Conservation (phyloP, 2,888 invertebrate genomes). For the Camponotus fellah region DNA sequence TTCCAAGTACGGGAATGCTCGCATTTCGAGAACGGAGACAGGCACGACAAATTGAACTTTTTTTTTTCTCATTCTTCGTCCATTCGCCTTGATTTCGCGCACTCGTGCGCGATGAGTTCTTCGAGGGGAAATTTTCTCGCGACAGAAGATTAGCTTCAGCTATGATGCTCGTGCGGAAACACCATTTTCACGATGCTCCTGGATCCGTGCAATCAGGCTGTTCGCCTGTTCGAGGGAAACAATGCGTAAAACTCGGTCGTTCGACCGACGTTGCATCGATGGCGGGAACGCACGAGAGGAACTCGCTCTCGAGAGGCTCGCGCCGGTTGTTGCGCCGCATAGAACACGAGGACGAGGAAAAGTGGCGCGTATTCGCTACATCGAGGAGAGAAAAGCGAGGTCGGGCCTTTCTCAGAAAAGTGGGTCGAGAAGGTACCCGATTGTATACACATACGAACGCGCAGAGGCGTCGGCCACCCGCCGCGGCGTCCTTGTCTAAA, state of each 20-base stretch:
- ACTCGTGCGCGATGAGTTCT: not conserved
- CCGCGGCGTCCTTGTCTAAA: slow-evolving; percentile 41
- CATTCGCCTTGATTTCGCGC: not conserved
- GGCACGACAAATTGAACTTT: slow-evolving; percentile 19
- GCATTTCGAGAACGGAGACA: slow-evolving; percentile 2
- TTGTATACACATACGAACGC: slow-evolving; percentile 54
- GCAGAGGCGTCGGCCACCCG: slow-evolving; percentile 52
- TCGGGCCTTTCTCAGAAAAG: slow-evolving; percentile 82
- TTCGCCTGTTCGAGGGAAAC: slow-evolving; percentile 10
- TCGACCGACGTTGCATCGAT: slow-evolving; percentile 14
- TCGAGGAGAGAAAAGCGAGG: slow-evolving; percentile 80
- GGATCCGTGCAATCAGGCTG: not conserved
- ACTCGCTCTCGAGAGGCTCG: not conserved
- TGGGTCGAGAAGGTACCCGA: slow-evolving; percentile 76
- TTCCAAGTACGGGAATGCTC: slow-evolving; percentile 11
- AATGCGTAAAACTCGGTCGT: slow-evolving; percentile 5
- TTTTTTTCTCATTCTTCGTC: not conserved
- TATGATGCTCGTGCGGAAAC: not conserved
- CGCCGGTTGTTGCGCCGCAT: slow-evolving; percentile 60
- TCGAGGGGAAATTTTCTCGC: not conserved
- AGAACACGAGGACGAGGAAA: slow-evolving; percentile 75
- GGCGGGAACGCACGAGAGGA: not conserved
- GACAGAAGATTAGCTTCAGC: not conserved
- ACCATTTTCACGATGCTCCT: not conserved
- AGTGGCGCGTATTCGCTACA: slow-evolving; percentile 79